These are phyloP conservation scores for Arion vulgaris DNA, from an alignment of 1,140 invertebrate species.

Conservation along the genomic window DNA sequence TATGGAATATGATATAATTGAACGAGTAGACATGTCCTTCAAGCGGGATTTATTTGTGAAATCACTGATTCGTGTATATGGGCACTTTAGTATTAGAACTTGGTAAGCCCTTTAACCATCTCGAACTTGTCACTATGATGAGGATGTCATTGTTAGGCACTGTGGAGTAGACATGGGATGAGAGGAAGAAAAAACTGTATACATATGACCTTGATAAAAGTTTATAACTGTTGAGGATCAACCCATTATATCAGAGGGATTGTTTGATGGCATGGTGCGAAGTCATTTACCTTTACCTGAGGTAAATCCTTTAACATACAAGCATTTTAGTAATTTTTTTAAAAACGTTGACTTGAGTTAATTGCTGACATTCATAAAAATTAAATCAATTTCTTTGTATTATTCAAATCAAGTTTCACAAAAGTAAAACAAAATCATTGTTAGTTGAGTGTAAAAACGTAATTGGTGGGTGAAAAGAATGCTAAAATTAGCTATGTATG, in stretches of 20 bases:
- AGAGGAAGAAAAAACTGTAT: conserved; percentile 25
- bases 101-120: conserved; percentile 45
- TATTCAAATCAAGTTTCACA: no score
- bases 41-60: background rate
- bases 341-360: no score
- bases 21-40: conserved; percentile 8
- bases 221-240: conserved; percentile 27
- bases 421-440: no score
- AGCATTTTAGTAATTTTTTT: no score
- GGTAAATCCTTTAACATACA: background rate
- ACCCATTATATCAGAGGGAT: background rate
- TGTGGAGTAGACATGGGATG: conserved; percentile 55
- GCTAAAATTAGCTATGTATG: no score
- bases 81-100: conserved; percentile 39
- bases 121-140: conserved; percentile 54
- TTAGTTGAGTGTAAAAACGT: no score
- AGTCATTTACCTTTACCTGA: conserved; percentile 21
- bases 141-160: conserved; percentile 55
- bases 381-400: no score
- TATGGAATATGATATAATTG: conserved; percentile 45
- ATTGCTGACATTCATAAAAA: no score
- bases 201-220: conserved; percentile 20
- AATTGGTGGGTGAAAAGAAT: no score
- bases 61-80: conserved; percentile 40
- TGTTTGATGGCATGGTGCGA: conserved; percentile 16